These are phyloP conservation scores for Panthera tigris DNA, from an alignment of 2,113 vertebrate species.

Conservation along the genomic window DNA sequence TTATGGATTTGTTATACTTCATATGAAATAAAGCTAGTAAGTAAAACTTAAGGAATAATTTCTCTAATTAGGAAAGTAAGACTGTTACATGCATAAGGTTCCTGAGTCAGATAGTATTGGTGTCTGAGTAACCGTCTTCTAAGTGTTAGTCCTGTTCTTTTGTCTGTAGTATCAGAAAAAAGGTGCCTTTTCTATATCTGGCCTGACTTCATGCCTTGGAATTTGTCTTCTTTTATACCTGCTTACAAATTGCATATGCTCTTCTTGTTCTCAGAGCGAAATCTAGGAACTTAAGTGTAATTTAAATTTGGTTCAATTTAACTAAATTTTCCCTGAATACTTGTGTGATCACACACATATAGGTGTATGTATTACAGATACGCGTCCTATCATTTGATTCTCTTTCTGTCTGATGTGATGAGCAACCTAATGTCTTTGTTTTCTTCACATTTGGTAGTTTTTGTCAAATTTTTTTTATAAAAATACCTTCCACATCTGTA, in stretches of 20 bases:
- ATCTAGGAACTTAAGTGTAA: not conserved
- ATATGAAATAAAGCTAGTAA: not conserved
- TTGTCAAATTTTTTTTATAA: not conserved
- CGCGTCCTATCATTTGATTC: not conserved
- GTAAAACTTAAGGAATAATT: constrained; percentile 23
- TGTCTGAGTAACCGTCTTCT: not conserved
- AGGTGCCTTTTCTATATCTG: not conserved
- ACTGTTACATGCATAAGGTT: not conserved
- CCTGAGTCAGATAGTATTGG: not conserved
- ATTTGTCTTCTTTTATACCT: not conserved
- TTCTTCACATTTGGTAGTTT: not conserved
- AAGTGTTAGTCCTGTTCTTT: not conserved
- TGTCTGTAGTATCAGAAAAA: not conserved
- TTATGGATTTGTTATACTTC: not conserved
- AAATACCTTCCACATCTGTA: not conserved
- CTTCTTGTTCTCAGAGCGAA: not conserved
- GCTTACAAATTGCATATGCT: not conserved
- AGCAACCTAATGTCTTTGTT: not conserved
- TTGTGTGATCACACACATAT: not conserved
- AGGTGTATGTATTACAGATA: not conserved
- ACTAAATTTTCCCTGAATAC: not conserved
- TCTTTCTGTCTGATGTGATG: not conserved
- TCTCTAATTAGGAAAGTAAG: not conserved
- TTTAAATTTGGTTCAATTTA: constrained; percentile 15
- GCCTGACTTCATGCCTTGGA: not conserved